Evolutionary conservation across 1,140 invertebrate species (phyloP), one percentile per base, ranked within the genome.

Genomic region (Arctopsyche grandis): DNA sequence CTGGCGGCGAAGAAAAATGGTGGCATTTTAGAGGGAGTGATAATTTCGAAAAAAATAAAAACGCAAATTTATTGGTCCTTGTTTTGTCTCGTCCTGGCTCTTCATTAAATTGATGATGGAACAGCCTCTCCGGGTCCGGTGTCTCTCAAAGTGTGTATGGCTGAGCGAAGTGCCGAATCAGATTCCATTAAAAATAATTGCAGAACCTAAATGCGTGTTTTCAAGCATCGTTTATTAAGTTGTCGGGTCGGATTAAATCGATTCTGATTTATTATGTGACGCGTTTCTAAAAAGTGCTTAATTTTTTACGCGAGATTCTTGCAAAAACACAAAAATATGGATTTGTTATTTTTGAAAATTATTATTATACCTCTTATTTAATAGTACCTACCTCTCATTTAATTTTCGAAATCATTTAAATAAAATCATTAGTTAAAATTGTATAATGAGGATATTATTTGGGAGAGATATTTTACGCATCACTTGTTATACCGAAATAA

Each of bases 101-200:
- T 52, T 52, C 16, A 52, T 1, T 52, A 14, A 38, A 38, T 12
- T 3, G 12, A 52, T 3, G 48, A 52, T 52, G 48, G 12, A 10
- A 52, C 48, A 3, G 48, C 4, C 48, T 52, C 16, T 52, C n/a
- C n/a, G n/a, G n/a, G n/a, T n/a, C n/a, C n/a, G n/a, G n/a, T n/a
- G n/a, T n/a, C 48, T 52, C 29, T 3, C 48, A 5, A 5, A 12
- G 16, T 16, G 10, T 52, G 48, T 52, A 52, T 52, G 48, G 48
- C 12, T 1, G 1, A 38, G 29, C 29, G 3, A 10, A 52, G 48
- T 16, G 48, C 16, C 48, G 48, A 52, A 52, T 52, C 48, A 16
- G 63, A 66, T 24, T 66, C 19, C 63, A 26, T 66, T 66, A 66
- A 66, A 66, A 66, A 66, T 66, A 66, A 66, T 66, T 66, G 63